A percentile compares a stretch with the other conserved stretches of the same genome.
These are phyloP conservation scores for Lamellibrachia luymesi DNA, from an alignment of 1,140 invertebrate species.

Conservation along the genomic window DNA sequence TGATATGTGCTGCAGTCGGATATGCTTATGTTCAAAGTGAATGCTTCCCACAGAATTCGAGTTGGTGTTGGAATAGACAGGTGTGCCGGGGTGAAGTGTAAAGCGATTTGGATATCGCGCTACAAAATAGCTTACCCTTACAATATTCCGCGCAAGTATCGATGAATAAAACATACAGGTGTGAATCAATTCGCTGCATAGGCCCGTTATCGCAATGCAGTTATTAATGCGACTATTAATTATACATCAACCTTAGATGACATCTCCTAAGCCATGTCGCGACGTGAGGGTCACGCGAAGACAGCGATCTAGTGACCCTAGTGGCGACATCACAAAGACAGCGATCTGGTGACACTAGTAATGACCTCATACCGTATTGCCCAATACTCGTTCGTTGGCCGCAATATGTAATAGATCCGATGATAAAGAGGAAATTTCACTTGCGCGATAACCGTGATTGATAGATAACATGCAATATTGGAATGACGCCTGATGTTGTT, in stretches of 20 bases:
- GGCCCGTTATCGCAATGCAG: background rate
- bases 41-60: too few species aligned
- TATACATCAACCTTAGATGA: background rate
- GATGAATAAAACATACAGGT: background rate
- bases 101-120: background rate
- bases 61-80: too few species aligned
- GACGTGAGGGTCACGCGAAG: background rate
- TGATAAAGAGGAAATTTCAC: background rate
- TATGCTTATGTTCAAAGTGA: too few species aligned
- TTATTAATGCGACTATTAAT: conserved; percentile 1
- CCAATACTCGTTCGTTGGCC: too few species aligned
- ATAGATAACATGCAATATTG: background rate
- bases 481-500: background rate
- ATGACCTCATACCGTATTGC: too few species aligned
- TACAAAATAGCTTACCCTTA: background rate
- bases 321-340: too few species aligned
- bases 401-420: background rate
- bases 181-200: background rate
- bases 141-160: background rate
- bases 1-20: too few species aligned
- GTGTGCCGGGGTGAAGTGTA: too few species aligned
- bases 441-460: background rate
- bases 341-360: too few species aligned
- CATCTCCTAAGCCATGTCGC: background rate
- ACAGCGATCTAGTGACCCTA: too few species aligned